Evolutionary conservation across 2,113 vertebrate species (phyloP), one percentile per base, ranked within the genome.

Genomic region (Archilochus colubris): DNA sequence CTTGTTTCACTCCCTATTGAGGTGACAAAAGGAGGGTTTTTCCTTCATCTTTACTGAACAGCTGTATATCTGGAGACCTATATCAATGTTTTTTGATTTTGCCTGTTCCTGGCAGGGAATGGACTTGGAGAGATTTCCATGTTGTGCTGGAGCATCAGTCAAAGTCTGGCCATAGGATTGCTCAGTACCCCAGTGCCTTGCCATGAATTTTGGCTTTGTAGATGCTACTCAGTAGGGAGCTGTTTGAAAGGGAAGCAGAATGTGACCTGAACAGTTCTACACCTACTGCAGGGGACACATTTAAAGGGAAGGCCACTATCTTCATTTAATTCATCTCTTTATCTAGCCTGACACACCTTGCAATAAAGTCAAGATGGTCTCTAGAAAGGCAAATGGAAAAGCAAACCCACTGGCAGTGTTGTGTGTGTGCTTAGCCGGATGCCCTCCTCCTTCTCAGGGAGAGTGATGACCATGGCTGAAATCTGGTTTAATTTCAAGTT

Each of bases 401-500:
- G 15, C 38, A 85, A 82, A 22, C 9, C 82, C 54, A 15, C 4
- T 2, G 3, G 51, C 21, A 11, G 17, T 1, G 4, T 16, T 51
- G 22, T n/a, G 27, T 53, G 55, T 66, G 22, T 20, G 4, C 80
- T 69, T 62, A 63, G 77, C 50, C 18, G 44, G 44, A 59, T 77
- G 27, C 9, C 64, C 74, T 78, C 64, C 74, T 78, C 6, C 18
- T 14, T 58, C 59, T 24, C 43, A 10, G 21, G 9, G 40, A 81
- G 40, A 9, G 30, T 57, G 23, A 6, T 59, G 40, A 88, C 5
- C 54, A 48, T n/a, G 46, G 28, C 74, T 74, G 30, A 76, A 91
- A 85, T 72, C 21, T 66, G 51, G 5, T 92, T 95, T 86, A 80
- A 83, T 86, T 86, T 88, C 27, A 57, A n/a, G 72, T 78, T 88